phyloP scores from a whole-genome alignment of 2,797 vertebrate genomes.

The Salmo trutta region DNA sequence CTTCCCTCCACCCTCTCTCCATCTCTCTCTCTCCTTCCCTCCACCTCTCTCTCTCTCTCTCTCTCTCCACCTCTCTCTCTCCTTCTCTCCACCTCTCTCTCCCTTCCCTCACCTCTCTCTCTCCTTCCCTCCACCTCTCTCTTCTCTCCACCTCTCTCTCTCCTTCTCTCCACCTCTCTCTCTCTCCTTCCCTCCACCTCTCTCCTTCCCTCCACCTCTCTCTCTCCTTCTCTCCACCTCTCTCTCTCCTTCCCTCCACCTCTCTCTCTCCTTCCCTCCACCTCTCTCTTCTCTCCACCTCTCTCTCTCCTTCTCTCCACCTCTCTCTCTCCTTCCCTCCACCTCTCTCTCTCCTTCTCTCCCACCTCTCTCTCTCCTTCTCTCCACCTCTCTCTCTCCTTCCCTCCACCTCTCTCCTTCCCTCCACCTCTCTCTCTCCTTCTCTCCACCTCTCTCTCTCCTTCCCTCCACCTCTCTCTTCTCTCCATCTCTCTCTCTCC shows the following conservation, averaged over 20 bases:
- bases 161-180: fast-evolving
- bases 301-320: neutral
- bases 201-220: too few relatives aligned
- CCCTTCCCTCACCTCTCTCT: too few relatives aligned
- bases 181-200: too few relatives aligned
- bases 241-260: too few relatives aligned
- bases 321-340: neutral
- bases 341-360: too few relatives aligned
- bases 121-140: fast-evolving
- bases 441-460: neutral
- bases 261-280: fast-evolving
- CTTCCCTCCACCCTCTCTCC: too few relatives aligned
- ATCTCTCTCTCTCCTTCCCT: fast-evolving
- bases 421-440: neutral
- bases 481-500: neutral
- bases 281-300: too few relatives aligned
- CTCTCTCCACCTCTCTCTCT: fast-evolving
- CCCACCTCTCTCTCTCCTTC: fast-evolving
- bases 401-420: too few relatives aligned
- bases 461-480: neutral
- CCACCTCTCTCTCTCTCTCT: fast-evolving
- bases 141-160: too few relatives aligned
- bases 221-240: too few relatives aligned
- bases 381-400: fast-evolving
- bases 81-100: fast-evolving